Evolutionary conservation across 2,888 invertebrate species (phyloP), one percentile per base, ranked within the genome.

Genomic region (Salticus scenicus): DNA sequence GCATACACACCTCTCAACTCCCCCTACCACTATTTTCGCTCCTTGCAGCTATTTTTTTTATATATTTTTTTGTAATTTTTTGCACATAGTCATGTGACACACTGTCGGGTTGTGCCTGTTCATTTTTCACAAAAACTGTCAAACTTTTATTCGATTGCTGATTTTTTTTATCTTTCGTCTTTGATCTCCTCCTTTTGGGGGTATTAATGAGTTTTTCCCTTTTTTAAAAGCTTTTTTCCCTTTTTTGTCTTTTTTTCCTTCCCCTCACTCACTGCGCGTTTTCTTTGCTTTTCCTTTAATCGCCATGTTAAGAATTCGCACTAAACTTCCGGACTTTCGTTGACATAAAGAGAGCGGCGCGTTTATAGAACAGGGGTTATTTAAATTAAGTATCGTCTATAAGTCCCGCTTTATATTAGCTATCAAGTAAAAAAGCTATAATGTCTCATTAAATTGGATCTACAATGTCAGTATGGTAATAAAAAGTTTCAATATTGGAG

Each of bases 111-210:
- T 51, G 81, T 72, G 83, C 76, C 71, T 77, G 76, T 83, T 83
- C 85, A 85, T 85, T 85, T 85, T 85, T 85, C 85, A 85, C 79
- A 85, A 85, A 85, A 85, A 85, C 85, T 85, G 85, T 85, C 85
- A 85, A 85, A 85, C 78, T 85, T 85, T 83, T 85, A 85, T 85
- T 85, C 85, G 85, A 85, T 79, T 85, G 85, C 74, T 64, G 70
- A 70, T 33, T 79, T 64, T 84, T 84, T 79, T 85, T 79, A 79
- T 78, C 78, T 85, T 67, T 74, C 70, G 74, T 78, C 73, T 85
- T 74, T 76, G 76, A 83, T 76, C 83, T 83, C 74, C 81, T 81
- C 77, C 83, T 83, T 83, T 83, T 83, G 83, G 83, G 83, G 83
- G 83, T 83, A 83, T 83, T 83, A 83, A 83, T 83, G 83, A 83